Base-by-base conservation (phyloP, 2,888 invertebrate genomes). In the Heliconius charithonia region DNA sequence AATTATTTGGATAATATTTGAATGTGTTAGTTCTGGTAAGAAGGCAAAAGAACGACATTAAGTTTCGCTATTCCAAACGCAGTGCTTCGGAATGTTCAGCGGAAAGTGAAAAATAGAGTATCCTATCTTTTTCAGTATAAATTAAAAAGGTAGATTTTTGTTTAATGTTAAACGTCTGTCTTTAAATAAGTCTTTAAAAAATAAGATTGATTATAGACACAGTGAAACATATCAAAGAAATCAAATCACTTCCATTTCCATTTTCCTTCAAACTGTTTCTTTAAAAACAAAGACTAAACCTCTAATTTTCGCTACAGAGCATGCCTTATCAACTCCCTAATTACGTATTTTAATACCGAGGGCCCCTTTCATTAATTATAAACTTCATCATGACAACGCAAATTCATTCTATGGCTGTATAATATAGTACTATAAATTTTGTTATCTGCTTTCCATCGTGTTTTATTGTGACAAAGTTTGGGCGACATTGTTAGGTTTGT, bases 331-430 rank as follows among this genome's bases (percentile, higher is more conserved):
- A 81, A 80, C 78, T 81, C 79, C 63, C 72, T 82, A 81, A 82
- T 82, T 81, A 80, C 79, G 81, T 73, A 73, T 80, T 80, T 81
- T 80, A 82, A 82, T 81, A 80, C 79, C 78, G 77, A 76, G 77
- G 82, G 81, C 82, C 83, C 82, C 84, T 85, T 84, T 87, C 88
- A 88, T 90, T 89, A 90, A 88, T 89, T 89, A 87, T 85, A 87
- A 88, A 88, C 86, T 89, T 87, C 85, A 85, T 82, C 84, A 84
- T 87, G 86, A 87, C 84, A 83, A 83, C 82, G 81, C 84, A 81
- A 85, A 85, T 85, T 87, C 83, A 76, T 83, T 81, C 81, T 83
- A 81, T 83, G 83, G 81, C 83, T 83, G 85, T 82, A 86, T 85
- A 86, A 88, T 87, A 85, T 83, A 83, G 83, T 82, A 84, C 81